Conservation (phyloP, 2,888 invertebrate species). For the Sinhomidia bicolor region DNA sequence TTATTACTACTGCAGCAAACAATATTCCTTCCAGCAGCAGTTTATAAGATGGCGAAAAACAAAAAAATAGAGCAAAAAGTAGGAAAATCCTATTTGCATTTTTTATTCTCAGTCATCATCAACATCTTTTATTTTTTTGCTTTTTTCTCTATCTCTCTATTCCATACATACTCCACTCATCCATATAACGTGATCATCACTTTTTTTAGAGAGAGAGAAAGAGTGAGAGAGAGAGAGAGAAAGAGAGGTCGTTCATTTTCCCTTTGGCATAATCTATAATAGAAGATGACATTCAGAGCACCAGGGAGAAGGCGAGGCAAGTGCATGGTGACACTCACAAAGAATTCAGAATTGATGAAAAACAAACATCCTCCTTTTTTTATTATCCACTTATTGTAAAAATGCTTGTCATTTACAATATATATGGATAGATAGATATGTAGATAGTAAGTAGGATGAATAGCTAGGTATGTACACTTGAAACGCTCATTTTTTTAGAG, state of each 20-base stretch:
- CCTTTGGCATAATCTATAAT: conserved; percentile 58
- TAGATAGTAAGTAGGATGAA: too few species aligned
- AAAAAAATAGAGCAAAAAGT: background rate
- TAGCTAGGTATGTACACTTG: too few species aligned
- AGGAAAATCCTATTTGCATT: conserved; percentile 37
- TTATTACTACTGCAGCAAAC: background rate
- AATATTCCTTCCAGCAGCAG: conserved; percentile 21
- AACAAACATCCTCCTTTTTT: conserved; percentile 44
- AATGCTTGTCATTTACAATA: conserved; percentile 5
- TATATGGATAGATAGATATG: background rate
- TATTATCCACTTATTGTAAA: conserved; percentile 45
- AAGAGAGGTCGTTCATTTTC: conserved; percentile 41
- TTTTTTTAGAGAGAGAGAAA: too few species aligned
- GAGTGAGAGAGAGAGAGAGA: too few species aligned
- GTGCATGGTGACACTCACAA: conserved; percentile 5
- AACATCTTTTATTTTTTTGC: background rate
- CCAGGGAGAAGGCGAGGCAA: conserved; percentile 1
- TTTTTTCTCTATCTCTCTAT: background rate
- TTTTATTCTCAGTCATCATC: background rate
- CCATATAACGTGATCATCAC: too few species aligned
- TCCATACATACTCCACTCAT: too few species aligned
- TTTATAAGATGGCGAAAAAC: background rate
- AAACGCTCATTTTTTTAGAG: too few species aligned
- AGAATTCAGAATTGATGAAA: conserved; percentile 40
- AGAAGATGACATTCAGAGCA: conserved; percentile 50